Percentiles rank a stretch among this genome's conserved stretches.
These are phyloP conservation scores for Epinephelus fuscoguttatus DNA, from an alignment of 2,113 vertebrate genomes.

Conservation along the genomic window DNA sequence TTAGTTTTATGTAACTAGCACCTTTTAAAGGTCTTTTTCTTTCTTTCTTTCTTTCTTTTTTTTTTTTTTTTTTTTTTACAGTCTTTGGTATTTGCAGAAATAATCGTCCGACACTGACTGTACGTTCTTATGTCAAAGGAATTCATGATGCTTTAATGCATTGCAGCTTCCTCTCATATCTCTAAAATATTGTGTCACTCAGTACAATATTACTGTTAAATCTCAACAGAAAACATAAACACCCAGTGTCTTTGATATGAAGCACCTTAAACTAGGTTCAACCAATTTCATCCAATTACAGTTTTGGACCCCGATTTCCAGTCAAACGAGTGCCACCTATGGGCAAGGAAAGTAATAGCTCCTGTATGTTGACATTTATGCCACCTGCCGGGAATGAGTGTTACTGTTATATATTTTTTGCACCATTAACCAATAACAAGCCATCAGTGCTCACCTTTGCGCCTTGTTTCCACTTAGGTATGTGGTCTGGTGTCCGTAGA, in stretches of 20 bases:
- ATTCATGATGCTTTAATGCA: constrained; percentile 34
- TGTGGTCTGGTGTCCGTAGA: too few relatives aligned
- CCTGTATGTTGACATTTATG: constrained; percentile 2
- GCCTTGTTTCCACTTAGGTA: too few relatives aligned
- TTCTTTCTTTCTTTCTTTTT: constrained; percentile 62
- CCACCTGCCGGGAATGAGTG: not conserved
- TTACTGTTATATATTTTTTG: not conserved
- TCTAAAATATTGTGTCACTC: constrained; percentile 11
- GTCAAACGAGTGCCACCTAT: not conserved
- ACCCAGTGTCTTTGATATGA: not conserved
- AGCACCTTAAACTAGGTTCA: constrained; percentile 23
- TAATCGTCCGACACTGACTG: constrained; percentile 60
- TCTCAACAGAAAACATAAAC: constrained; percentile 2
- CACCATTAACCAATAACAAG: not conserved
- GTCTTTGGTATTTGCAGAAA: constrained; percentile 61
- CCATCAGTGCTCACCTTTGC: not conserved
- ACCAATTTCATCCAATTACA: not conserved
- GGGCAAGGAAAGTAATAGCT: not conserved
- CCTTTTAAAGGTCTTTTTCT: constrained; percentile 67
- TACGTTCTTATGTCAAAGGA: constrained; percentile 53
- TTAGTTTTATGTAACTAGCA: constrained; percentile 65
- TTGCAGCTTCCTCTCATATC: constrained; percentile 52
- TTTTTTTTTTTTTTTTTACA: constrained; percentile 64
- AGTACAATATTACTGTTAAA: constrained; percentile 13
- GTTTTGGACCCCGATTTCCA: not conserved